Evolutionary conservation across 2,113 vertebrate species (phyloP), one percentile per base, ranked within the genome.

Genomic region (Balaeniceps rex): DNA sequence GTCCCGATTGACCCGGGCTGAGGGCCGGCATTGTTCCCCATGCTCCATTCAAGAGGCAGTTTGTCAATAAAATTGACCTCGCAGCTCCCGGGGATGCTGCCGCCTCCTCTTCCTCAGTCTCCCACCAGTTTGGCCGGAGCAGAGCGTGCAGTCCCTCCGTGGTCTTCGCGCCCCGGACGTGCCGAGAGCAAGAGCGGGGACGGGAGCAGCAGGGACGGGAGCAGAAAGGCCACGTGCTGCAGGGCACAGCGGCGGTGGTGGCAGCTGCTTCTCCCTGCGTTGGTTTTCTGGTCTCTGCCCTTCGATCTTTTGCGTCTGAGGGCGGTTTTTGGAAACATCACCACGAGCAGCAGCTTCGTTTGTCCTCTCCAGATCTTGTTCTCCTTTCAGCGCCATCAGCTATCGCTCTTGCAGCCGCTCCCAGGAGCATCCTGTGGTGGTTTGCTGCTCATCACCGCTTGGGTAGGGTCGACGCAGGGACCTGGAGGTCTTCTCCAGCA

Each of bases 61-160:
- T 92, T 94, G 89, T 95, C 97, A 97, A 97, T 94, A 96, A 91
- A 93, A 93, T 64, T 83, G 94, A 96, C 96, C 96, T 78, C 75
- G n/a, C 1, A 0, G 49, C 88, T 93, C 81, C 40, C 4, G 3
- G 64, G 49, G 90, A 36, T 64, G 79, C 66, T 76, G 57, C 66
- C 38, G 9, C 91, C 91, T 97, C 92, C 66, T 95, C 83, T 92
- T 90, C 76, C 63, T 85, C 79, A 57, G 22, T 60, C 25, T 38
- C 17, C 77, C 15, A 2, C 3, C 11, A 0, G 40, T 78, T 61
- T 1, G 21, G 71, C n/a, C 11, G 7, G 40, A 38, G 80, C 28
- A 14, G 61, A 65, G 34, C 58, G 18, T 4, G 9, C 0, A 0
- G 51, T 71, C 57, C 42, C 52, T 36, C 52, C 0, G 0, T 3